Evolutionary conservation across 2,797 vertebrate genomes (phyloP).

Genomic region (Phrynocephalus forsythii): DNA sequence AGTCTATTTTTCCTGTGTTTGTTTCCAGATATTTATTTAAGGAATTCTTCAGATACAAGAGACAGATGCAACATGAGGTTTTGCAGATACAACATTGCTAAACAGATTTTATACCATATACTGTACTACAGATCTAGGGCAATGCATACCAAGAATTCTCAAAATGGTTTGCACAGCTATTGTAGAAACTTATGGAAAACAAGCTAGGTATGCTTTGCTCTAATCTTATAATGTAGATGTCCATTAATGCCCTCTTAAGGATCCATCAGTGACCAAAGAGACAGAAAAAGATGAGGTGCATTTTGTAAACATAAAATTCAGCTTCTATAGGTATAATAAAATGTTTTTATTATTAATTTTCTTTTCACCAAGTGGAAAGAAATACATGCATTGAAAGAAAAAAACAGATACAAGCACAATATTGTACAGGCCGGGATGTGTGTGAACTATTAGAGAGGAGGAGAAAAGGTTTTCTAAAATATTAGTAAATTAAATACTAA

Average conservation of each 20-base stretch:
- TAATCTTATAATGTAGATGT: fast-evolving
- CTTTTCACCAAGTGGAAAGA: background rate
- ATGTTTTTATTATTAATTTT: slow-evolving; percentile 3
- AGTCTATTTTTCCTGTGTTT: slow-evolving; percentile 12
- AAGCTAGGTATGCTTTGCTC: slow-evolving; percentile 15
- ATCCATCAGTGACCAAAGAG: background rate
- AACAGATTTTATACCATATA: background rate
- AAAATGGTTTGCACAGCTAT: background rate
- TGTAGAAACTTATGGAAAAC: background rate
- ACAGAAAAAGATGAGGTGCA: background rate
- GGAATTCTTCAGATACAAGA: slow-evolving; percentile 30
- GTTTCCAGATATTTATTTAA: slow-evolving; percentile 20
- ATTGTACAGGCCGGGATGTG: too few species aligned
- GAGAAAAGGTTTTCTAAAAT: too few species aligned
- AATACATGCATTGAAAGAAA: background rate
- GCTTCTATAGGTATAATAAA: background rate
- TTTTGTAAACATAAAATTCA: background rate
- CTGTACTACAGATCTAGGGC: background rate
- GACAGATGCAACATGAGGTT: background rate
- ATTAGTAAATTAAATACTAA: background rate
- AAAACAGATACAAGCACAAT: background rate
- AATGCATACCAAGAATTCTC: background rate
- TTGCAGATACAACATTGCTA: background rate
- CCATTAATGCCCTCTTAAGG: background rate
- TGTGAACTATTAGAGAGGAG: background rate